phyloP scores from a whole-genome alignment of 2,888 invertebrate species.

The Unio pictorum region DNA sequence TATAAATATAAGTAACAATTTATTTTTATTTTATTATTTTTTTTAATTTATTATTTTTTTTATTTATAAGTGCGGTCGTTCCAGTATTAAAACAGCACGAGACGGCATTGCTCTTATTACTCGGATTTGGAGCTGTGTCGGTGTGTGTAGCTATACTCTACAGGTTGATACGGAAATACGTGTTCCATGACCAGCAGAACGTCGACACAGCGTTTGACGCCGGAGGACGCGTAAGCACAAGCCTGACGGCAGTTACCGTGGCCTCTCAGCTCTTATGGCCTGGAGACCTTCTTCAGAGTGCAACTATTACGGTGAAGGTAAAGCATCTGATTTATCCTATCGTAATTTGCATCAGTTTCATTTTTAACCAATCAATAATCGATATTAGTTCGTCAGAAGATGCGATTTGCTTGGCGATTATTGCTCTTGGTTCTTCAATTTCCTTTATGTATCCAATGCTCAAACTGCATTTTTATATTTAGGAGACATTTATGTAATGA shows the following conservation, averaged over 20 bases:
- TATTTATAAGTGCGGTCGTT: conserved; percentile 9
- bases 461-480: too few species aligned
- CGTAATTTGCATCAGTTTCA: background rate
- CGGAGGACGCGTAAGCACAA: conserved; percentile 51
- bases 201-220: conserved; percentile 60
- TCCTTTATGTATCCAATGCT: too few species aligned
- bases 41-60: background rate
- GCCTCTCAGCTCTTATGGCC: conserved; percentile 59
- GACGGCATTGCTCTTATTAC: conserved; percentile 42
- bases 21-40: too few species aligned
- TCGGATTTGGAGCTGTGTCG: conserved; percentile 57
- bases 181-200: conserved; percentile 51
- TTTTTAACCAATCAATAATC: background rate
- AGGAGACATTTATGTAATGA: too few species aligned
- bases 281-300: conserved; percentile 51
- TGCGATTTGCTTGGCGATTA: too few species aligned
- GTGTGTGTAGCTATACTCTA: conserved; percentile 50
- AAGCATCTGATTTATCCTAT: too few species aligned
- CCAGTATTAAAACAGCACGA: conserved; percentile 46
- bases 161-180: conserved; percentile 42
- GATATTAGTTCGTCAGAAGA: background rate
- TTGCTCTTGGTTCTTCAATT: too few species aligned
- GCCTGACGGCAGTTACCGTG: conserved; percentile 54
- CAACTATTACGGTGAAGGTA: conserved; percentile 54
- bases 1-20: too few species aligned